Percentiles rank a stretch among this genome's conserved stretches.
Conservation (phyloP, 2,113 vertebrate species). For the Taxidea taxus region DNA sequence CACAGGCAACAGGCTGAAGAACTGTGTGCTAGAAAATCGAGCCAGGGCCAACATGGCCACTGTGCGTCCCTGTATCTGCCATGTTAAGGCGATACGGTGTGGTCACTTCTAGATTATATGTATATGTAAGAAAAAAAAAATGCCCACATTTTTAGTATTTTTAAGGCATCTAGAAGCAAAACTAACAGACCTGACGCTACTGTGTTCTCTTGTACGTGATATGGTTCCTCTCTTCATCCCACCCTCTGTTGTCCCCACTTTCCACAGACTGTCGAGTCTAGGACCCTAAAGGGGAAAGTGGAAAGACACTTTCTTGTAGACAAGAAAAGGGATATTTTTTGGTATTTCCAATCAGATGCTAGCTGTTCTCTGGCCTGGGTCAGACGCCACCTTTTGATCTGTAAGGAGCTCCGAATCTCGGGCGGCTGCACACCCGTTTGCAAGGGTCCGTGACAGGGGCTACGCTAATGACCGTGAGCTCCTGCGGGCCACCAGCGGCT, state of each 20-base stretch:
- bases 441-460: not conserved
- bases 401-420: not conserved
- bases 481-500: not conserved
- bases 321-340: not conserved
- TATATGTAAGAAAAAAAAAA: not conserved
- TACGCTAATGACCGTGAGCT: not conserved
- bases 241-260: not conserved
- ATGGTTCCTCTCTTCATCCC: not conserved
- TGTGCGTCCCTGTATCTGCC: not conserved
- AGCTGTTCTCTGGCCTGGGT: not conserved
- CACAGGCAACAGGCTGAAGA: not conserved
- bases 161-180: not conserved
- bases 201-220: not conserved
- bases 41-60: not conserved
- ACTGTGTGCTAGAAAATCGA: not conserved
- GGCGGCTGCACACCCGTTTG: not conserved
- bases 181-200: not conserved
- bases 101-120: not conserved
- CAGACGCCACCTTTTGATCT: not conserved
- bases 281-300: not conserved
- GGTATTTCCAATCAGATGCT: not conserved
- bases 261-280: not conserved
- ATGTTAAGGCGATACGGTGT: not conserved
- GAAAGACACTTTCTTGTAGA: not conserved
- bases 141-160: not conserved